These are phyloP conservation scores for Globicephala melas DNA, from an alignment of 2,113 vertebrate genomes.

Conservation along the genomic window DNA sequence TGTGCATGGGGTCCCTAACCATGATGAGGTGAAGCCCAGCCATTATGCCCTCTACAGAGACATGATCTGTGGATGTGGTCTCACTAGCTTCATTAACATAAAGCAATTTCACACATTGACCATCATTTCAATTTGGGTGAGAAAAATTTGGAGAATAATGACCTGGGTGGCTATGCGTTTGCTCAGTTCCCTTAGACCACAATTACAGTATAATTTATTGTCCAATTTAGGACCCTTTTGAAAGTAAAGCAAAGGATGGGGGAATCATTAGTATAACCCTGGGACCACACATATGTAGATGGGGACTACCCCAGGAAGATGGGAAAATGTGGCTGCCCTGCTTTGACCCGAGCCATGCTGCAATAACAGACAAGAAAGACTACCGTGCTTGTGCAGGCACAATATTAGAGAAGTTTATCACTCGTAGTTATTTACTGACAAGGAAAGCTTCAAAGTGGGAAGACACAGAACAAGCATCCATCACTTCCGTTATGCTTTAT, in stretches of 20 bases:
- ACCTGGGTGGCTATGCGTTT: neutral
- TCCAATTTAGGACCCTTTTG: neutral
- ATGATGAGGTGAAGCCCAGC: neutral
- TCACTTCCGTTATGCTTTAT: neutral
- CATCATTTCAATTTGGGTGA: neutral
- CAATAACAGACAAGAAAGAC: neutral
- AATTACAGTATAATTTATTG: neutral
- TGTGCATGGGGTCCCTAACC: neutral
- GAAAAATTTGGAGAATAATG: neutral
- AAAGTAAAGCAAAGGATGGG: neutral
- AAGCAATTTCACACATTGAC: neutral
- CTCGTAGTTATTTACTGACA: neutral
- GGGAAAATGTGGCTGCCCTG: fast-evolving
- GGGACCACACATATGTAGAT: neutral
- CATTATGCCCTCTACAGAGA: neutral
- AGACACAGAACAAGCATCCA: neutral
- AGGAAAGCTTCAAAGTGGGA: neutral
- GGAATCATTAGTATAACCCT: neutral
- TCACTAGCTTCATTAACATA: neutral
- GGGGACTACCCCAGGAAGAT: neutral
- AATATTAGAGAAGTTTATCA: neutral
- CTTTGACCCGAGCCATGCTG: neutral
- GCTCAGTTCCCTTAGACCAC: neutral
- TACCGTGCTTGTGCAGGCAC: no score
- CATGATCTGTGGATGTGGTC: neutral